Evolutionary conservation across 2,797 vertebrate species (phyloP), one percentile per base, ranked within the genome.

Genomic region (Alosa sapidissima): DNA sequence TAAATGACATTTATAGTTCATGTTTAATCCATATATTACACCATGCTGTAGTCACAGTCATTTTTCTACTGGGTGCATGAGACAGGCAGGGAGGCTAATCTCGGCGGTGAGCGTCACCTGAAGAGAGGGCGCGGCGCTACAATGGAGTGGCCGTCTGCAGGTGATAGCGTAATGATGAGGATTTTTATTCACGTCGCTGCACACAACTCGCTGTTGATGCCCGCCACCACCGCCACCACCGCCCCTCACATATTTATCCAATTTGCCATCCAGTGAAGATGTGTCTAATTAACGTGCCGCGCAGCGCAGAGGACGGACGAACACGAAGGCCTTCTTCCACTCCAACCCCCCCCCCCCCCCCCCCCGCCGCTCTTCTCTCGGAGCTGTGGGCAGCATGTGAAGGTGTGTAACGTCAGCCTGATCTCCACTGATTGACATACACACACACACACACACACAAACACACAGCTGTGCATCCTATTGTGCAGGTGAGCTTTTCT

Each of bases 351-450:
- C 81, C n/a, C 83, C n/a, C n/a, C n/a, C n/a, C n/a, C n/a, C n/a
- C n/a, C n/a, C n/a, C n/a, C n/a, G n/a, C n/a, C n/a, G 83, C 9
- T 87, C 89, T 90, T 16, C 68, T 72, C 28, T 10, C 8, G n/a
- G 58, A 33, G 10, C 24, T 28, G 62, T 68, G 62, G 62, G 62
- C 58, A 11, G n/a, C 10, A 24, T 24, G n/a, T 68, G 28, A 4
- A 68, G 24, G 62, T 68, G 14, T 33, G 14, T 2, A 45, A 19
- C 1, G 36, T 75, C 68, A 14, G 68, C 14, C 36, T 45, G 68
- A 41, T 41, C 68, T 13, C 68, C 72, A 21, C 72, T 45, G 36
- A 72, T 28, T 14, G 28, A 45, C 68, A 75, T 8, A 82, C 41
- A 60, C 85, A 81, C 36, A 51, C 82, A 60, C 33, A 82, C 36